Base-by-base conservation (phyloP, 1,140 invertebrate genomes). In the Aphidius gifuensis region DNA sequence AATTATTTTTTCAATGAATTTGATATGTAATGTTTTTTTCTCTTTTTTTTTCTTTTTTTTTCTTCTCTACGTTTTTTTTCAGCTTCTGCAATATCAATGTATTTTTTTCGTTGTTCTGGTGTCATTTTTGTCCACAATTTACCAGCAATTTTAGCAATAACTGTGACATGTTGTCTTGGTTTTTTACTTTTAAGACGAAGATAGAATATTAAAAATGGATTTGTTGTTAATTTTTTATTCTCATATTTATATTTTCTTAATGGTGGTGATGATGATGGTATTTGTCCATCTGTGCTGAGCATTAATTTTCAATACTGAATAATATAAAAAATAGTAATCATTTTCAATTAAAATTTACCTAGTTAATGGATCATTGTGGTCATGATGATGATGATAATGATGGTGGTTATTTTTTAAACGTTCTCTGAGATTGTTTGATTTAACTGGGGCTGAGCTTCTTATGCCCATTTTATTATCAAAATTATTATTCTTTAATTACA, bases 181-280 rank as follows among this genome's bases (percentile, higher is more conserved):
- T 75, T 71, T n/a, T 73, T 74, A 5, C 64, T 73, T 1, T 71
- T 65, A 45, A 80, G 53, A 40, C 69, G 64, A 38, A 80, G 55
- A 16, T 71, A 80, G 55, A 80, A 81, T 5, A 77, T 70, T 11
- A 80, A 60, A 45, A 78, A 80, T 0, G 79, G 79, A 66, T 80
- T 80, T 3, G 76, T 75, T 0, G 70, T 42, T 44, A 38, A 60
- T 9, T 45, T 47, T 6, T 55, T 54, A 43, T 65, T 58, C 47
- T 60, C 40, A 47, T 38, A 49, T 42, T 55, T 43, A n/a, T 32
- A 32, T 23, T 46, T 46, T 16, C 16, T 21, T 61, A 49, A 32
- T 49, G n/a, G 8, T 42, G 21, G 23, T 16, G 11, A 9, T 47
- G 46, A n/a, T 60, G 53, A 61, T 40, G 64, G 56, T 44, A 43